A percentile compares a stretch with the other conserved stretches of the same genome.
Evolutionary conservation across 2,888 invertebrate species (phyloP).

Genomic region (Caenorhabditis doughertyi): DNA sequence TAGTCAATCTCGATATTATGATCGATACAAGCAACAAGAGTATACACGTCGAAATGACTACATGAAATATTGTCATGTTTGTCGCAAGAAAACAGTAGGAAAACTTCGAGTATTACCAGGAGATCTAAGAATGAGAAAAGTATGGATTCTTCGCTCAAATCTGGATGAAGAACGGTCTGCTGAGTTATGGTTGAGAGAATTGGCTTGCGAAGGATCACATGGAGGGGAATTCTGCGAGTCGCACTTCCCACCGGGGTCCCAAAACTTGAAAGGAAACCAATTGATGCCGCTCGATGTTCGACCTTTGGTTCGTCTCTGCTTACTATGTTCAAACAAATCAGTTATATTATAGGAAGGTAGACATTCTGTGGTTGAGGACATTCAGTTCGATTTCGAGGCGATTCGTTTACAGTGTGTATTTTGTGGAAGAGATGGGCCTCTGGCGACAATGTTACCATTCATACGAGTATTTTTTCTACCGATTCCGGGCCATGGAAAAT

Average conservation of each 20-base stretch:
- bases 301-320: conserved; percentile 12
- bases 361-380: conserved; percentile 66
- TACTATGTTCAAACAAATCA: background rate
- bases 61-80: conserved; percentile 71
- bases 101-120: conserved; percentile 70
- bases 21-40: conserved; percentile 64
- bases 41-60: conserved; percentile 67
- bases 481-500: background rate
- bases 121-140: conserved; percentile 67
- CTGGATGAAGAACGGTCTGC: conserved; percentile 69
- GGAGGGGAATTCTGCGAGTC: conserved; percentile 68
- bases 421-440: conserved; percentile 51
- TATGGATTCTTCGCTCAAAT: conserved; percentile 70
- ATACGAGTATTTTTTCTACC: conserved; percentile 37
- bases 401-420: conserved; percentile 67
- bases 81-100: conserved; percentile 67
- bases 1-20: conserved; percentile 56
- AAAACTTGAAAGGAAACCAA: conserved; percentile 65
- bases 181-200: conserved; percentile 67
- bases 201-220: conserved; percentile 68
- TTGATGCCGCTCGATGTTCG: conserved; percentile 38
- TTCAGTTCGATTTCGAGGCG: conserved; percentile 67
- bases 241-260: conserved; percentile 66
- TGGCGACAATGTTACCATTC: conserved; percentile 67
- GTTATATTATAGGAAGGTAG: conserved; percentile 53